Base-by-base conservation (phyloP, 2,113 vertebrate genomes). In the Platysternon megacephalum region DNA sequence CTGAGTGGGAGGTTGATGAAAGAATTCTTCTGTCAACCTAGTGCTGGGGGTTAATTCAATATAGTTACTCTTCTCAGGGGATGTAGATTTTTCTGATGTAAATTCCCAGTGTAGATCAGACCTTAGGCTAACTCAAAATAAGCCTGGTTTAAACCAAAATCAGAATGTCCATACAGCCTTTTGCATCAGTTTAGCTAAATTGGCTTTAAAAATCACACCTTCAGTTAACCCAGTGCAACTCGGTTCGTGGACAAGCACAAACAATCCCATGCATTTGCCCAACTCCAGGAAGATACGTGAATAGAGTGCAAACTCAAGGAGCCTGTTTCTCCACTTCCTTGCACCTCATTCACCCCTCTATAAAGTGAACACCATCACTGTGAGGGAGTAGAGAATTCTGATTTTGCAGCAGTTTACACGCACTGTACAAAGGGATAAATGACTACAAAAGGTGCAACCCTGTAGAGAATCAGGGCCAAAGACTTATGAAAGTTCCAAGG, bases 191-290 rank as follows among this genome's bases (percentile, higher is more conserved):
- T 95, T 92, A 88, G 86, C 87, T 84, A 82, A 81, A 94, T 53
- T 84, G 85, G 81, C 84, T 93, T 96, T 80, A 35, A 91, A 53
- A 96, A 94, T 92, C 93, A 82, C 61, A 72, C 26, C 68, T 55
- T 29, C 84, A 91, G 84, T 93, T 95, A 92, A 95, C 90, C 80
- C 78, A 86, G 29, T 9, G 61, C 85, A 51, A 48, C 93, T 78
- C 19, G 4, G 39, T 65, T 76, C 46, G 81, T 83, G 87, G 93
- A 93, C 81, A 93, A 95, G 93, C 29, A 84, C 79, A 92, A 58
- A 82, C 26, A 52, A 93, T 46, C 26, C 53, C 1, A 10, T 0
- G 10, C n/a, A 55, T 81, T 13, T 29, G 35, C 32, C 46, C 58
- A 7, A 65, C 95, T 96, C 42, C 6, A 82, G 76, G n/a, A 93